These are phyloP conservation scores for Corynorhinus townsendii DNA, from an alignment of 2,113 vertebrate species.

Conservation along the genomic window DNA sequence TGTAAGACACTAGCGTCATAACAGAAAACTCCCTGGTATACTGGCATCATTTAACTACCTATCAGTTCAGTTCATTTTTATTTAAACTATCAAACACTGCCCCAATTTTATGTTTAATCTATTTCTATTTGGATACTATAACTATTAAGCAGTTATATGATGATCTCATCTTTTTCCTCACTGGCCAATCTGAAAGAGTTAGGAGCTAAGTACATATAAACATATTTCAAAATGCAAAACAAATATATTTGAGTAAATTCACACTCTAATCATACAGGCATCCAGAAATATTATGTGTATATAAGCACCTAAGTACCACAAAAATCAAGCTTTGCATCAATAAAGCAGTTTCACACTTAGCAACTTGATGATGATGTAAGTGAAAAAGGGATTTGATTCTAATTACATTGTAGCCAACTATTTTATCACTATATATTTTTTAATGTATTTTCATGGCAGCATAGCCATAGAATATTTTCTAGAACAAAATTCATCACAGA, in stretches of 20 bases:
- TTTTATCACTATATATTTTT: not conserved
- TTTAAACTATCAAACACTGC: not conserved
- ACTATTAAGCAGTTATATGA: not conserved
- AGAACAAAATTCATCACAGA: not conserved
- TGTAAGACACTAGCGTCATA: not conserved
- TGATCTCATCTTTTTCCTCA: not conserved
- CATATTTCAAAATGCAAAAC: not conserved
- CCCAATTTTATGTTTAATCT: not conserved
- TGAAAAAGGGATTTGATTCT: not conserved
- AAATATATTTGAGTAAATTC: not conserved
- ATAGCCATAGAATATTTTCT: not conserved
- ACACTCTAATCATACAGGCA: not conserved
- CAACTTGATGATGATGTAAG: not conserved
- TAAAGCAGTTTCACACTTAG: not conserved
- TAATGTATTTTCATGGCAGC: not conserved
- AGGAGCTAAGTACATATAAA: not conserved
- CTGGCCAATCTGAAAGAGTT: not conserved
- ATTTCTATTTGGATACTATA: not conserved
- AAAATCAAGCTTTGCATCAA: not conserved
- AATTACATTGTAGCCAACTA: not conserved
- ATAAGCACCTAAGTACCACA: not conserved
- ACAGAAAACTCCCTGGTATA: not conserved
- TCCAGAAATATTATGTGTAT: not conserved
- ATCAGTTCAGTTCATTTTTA: not conserved
- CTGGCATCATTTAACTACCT: no score